A percentile compares a stretch with the other conserved stretches of the same genome.
Evolutionary conservation across 2,888 invertebrate genomes (phyloP).

Genomic region (Rotaria macrura): DNA sequence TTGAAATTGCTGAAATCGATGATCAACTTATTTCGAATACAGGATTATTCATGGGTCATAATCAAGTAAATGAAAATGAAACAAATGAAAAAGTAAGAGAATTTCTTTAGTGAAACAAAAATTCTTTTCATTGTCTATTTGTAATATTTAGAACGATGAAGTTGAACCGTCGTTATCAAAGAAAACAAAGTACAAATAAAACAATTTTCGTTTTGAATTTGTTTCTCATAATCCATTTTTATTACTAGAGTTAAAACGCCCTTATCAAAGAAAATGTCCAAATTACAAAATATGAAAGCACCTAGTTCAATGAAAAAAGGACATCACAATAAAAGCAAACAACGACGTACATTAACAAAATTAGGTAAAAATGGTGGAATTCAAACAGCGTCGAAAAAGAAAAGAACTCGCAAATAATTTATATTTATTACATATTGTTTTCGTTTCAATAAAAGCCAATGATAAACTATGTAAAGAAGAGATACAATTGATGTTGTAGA

Average conservation of each 20-base stretch:
- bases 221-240: no score
- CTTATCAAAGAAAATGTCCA: slow-evolving; percentile 15
- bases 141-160: neutral
- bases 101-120: neutral
- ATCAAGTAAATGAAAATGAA: neutral
- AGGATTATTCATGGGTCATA: neutral
- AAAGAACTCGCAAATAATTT: neutral
- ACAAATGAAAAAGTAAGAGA: neutral
- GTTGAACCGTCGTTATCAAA: neutral
- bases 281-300: slow-evolving; percentile 4
- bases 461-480: no score
- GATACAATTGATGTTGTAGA: no score
- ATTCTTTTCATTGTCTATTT: neutral
- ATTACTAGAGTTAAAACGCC: neutral
- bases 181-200: neutral
- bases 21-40: neutral
- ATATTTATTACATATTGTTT: neutral
- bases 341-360: neutral
- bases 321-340: neutral
- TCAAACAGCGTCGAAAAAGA: neutral
- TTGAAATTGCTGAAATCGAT: neutral
- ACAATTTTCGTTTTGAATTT: neutral
- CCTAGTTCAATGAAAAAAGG: neutral
- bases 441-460: neutral
- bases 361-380: neutral